Percentiles rank a stretch among this genome's conserved stretches.
phyloP scores from a whole-genome alignment of 2,797 vertebrate species.

The Acanthopagrus latus region DNA sequence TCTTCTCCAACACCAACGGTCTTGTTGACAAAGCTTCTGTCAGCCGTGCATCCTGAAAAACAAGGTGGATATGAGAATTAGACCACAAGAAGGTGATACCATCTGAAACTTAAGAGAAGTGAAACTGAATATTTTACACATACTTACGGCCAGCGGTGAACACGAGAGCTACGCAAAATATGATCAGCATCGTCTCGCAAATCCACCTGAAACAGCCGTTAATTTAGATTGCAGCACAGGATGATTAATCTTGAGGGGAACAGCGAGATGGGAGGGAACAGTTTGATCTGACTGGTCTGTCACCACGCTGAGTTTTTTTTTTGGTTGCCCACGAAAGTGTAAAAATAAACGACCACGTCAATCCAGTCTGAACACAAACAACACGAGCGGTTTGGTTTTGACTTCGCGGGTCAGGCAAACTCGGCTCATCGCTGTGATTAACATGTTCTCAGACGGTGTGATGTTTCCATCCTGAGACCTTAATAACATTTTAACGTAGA shows the following conservation, averaged over 20 bases:
- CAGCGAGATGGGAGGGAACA: conserved; percentile 23
- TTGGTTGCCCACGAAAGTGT: neutral
- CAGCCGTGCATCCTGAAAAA: conserved; percentile 44
- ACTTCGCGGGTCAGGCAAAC: neutral
- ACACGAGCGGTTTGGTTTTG: neutral
- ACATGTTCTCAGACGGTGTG: neutral
- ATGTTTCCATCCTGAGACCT: too few species aligned
- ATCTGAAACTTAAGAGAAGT: neutral
- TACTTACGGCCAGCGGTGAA: conserved; percentile 33
- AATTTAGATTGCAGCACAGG: neutral
- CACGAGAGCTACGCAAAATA: neutral
- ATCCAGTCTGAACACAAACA: neutral
- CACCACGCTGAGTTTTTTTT: conserved; percentile 4
- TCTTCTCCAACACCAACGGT: conserved; percentile 29
- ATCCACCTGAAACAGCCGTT: neutral
- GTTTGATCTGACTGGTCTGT: conserved; percentile 30
- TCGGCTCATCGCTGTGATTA: neutral
- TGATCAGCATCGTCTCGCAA: conserved; percentile 17
- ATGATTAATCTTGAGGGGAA: neutral
- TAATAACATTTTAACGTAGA: neutral
- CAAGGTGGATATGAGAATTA: neutral
- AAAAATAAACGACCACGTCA: neutral
- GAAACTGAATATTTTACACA: rapidly evolving
- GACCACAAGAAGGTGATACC: neutral
- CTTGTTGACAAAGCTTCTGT: conserved; percentile 10